Base-by-base conservation (phyloP, 2,113 vertebrate genomes). In the Burhinus bistriatus region DNA sequence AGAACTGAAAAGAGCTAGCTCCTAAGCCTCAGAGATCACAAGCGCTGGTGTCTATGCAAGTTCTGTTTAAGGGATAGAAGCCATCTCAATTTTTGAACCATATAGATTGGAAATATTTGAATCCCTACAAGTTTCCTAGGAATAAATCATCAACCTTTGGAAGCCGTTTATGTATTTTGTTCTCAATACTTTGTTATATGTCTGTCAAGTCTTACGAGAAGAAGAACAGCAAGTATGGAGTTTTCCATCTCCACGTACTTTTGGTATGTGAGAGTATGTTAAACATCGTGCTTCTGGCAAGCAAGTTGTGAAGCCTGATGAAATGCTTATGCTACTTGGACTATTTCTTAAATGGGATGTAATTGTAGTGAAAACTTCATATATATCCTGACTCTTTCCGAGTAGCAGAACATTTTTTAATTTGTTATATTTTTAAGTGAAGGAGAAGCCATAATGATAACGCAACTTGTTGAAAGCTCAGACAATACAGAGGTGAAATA, bases 251-350 rank as follows among this genome's bases (percentile, higher is more conserved):
- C 44, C 27, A 11, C 4, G 1, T 54, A 25, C 38, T 93, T 68
- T 81, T n/a, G 47, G 25, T 59, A 11, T 36, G 6, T 40, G 22
- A 47, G 14, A n/a, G 9, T 70, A 29, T 29, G 65, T 71, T 93
- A 84, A 93, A 58, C 11, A 1, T 11, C 7, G 22, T 19, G 7
- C 32, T 94, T 57, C 45, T 80, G 29, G 45, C 34, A n/a, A 57
- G 47, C 5, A 42, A 27, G 4, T 45, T 84, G 42, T 1, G 9
- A 64, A 86, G 14, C 21, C 32, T 26, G 13, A 68, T 55, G 29
- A 75, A 84, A 47, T 55, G 11, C 34, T 87, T 2, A 0, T 40
- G 3, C 12, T 66, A 0, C n/a, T 59, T 21, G 40, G 8, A 23
- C 34, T 36, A 0, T 80, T 83, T 87, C 13, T 83, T 86, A 73